These are phyloP conservation scores for Sorex maritimensis DNA, from an alignment of 2,797 vertebrate genomes.

Conservation along the genomic window DNA sequence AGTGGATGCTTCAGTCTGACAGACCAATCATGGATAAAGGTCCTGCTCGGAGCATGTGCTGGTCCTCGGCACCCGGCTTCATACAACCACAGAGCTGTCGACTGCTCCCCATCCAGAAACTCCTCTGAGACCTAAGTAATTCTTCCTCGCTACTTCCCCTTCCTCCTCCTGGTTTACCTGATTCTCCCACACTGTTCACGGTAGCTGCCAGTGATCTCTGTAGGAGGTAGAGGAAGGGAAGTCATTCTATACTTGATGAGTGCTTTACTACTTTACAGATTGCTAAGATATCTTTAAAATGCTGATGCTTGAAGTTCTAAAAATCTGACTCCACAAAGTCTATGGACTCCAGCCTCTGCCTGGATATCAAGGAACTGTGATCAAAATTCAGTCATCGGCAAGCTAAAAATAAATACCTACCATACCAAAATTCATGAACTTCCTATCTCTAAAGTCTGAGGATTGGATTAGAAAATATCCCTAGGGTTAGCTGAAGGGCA, in stretches of 20 bases:
- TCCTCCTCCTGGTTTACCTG: neutral
- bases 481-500: neutral
- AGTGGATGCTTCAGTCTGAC: neutral
- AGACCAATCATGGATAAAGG: neutral
- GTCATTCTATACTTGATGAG: neutral
- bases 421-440: too few relatives aligned
- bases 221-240: neutral
- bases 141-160: neutral
- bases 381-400: neutral
- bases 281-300: conserved; percentile 7
- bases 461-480: neutral
- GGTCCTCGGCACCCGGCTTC: conserved; percentile 15
- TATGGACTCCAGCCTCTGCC: conserved; percentile 13
- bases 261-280: neutral
- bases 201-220: neutral
- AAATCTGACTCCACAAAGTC: conserved; percentile 38
- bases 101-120: neutral
- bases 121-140: neutral
- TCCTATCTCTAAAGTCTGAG: too few relatives aligned
- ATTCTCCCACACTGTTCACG: neutral
- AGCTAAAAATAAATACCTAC: neutral
- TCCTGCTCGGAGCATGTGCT: neutral
- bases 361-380: neutral
- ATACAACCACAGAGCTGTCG: neutral
- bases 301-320: neutral